These are phyloP conservation scores for Spheniscus humboldti DNA, from an alignment of 2,797 vertebrate genomes.

Conservation along the genomic window DNA sequence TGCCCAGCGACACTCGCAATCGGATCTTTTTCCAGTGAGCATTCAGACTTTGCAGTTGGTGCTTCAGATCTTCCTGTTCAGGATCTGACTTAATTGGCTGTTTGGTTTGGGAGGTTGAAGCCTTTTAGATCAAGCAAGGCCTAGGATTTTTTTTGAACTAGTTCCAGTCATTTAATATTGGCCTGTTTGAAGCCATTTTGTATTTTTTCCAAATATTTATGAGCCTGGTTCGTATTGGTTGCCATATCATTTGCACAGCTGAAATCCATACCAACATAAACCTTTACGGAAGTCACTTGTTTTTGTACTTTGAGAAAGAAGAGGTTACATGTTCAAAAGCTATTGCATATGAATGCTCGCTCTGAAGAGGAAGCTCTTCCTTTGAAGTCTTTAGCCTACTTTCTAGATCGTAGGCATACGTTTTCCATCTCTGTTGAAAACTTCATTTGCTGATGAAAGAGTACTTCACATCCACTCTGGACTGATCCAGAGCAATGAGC, in stretches of 20 bases:
- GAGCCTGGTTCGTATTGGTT: not conserved
- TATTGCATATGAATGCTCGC: not conserved
- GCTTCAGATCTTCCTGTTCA: not conserved
- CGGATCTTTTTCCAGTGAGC: not conserved
- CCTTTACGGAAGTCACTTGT: not conserved
- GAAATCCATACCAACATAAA: not conserved
- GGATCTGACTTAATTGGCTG: not conserved
- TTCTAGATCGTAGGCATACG: not conserved
- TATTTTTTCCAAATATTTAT: slow-evolving; percentile 10
- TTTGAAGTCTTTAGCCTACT: not conserved
- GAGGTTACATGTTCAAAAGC: not conserved
- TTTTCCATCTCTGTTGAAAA: not conserved
- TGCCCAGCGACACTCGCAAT: not conserved
- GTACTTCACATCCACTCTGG: not conserved
- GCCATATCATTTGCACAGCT: not conserved
- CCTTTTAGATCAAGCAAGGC: not conserved
- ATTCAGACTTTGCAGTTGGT: not conserved
- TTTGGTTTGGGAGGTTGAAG: not conserved
- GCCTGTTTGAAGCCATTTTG: slow-evolving; percentile 10
- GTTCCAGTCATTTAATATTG: not conserved
- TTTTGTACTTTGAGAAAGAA: not conserved
- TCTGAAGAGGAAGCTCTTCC: not conserved
- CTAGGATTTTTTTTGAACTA: not conserved
- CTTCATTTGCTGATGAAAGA: not conserved
- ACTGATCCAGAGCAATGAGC: not conserved